Base-by-base conservation (phyloP, 2,113 vertebrate species). In the Danionella cerebrum region DNA sequence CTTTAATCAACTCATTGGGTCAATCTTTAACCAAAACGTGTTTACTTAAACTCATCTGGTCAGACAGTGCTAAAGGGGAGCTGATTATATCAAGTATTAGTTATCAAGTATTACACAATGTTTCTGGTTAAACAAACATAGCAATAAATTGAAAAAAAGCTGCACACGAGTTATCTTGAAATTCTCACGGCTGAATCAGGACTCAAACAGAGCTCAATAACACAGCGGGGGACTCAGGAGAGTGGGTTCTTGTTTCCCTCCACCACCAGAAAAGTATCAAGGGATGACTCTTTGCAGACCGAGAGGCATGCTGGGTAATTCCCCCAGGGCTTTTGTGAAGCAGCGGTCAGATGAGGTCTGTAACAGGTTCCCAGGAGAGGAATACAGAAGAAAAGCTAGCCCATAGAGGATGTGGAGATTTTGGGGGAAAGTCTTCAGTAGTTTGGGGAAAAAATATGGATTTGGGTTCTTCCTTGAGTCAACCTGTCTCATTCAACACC, bases 241-340 rank as follows among this genome's bases (percentile, higher is more conserved):
- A 55, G 53, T 12, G 21, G 5, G 38, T 18, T 45, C 19, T 10
- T 42, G 25, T 67, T 35, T 67, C 54, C 58, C 70, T 75, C 59
- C 38, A 41, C 35, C 38, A 65, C 66, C 74, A 53, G 47, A 51
- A 69, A 59, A 66, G 39, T 47, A 44, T 70, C 62, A 69, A 51
- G 51, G 39, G 24, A 62, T 16, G 55, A 55, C 41, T 45, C 29
- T 39, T 48, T 72, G 74, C 54, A 66, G 65, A 74, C 67, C 51
- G 31, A 42, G 38, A 60, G 51, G 70, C 70, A 76, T 67, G 44
- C 67, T 70, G 67, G 67, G 50, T 57, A 66, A 70, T 41, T 76
- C 70, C 70, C 39, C 65, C 41, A 55, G 52, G 75, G 66, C 70
- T 55, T 57, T 67, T 59, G 33, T 57, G 54, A 35, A 64, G 63